phyloP scores from a whole-genome alignment of 2,888 invertebrate species.

The Anorthoa munda region DNA sequence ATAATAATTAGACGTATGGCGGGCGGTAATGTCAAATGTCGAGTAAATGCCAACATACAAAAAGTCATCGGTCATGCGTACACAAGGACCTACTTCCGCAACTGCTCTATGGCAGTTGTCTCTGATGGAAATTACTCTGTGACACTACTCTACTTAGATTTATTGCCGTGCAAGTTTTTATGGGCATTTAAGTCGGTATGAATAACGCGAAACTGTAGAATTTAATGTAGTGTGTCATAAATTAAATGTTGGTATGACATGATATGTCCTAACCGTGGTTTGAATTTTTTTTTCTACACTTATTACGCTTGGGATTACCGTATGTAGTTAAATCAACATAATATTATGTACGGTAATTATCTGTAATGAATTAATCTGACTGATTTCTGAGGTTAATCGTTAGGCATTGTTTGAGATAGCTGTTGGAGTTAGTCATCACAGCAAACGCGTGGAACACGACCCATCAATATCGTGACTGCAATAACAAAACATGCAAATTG shows the following conservation, averaged over 20 bases:
- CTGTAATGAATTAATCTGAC: neutral
- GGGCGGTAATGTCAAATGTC: conserved; percentile 88
- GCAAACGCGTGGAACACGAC: conserved; percentile 59
- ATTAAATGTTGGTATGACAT: conserved; percentile 31
- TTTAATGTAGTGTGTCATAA: conserved; percentile 45
- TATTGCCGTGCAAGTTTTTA: conserved; percentile 56
- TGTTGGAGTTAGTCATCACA: conserved; percentile 36
- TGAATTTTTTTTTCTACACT: conserved; percentile 15
- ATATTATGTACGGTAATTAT: neutral
- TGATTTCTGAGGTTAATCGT: conserved; percentile 33
- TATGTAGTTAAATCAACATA: neutral
- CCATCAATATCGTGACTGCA: conserved; percentile 62
- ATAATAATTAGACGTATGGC: conserved; percentile 87
- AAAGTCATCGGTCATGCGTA: conserved; percentile 80
- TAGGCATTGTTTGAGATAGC: conserved; percentile 32
- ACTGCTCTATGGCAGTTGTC: conserved; percentile 40
- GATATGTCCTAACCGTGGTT: conserved; percentile 16
- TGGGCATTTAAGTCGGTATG: conserved; percentile 44
- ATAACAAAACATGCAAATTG: conserved; percentile 59
- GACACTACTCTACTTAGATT: conserved; percentile 53
- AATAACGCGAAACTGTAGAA: conserved; percentile 47
- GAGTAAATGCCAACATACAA: conserved; percentile 85
- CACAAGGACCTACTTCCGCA: conserved; percentile 68
- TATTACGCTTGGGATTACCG: neutral
- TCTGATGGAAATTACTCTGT: conserved; percentile 54